Evolutionary conservation across 2,888 invertebrate genomes (phyloP).

Genomic region (Drosophila affinis): DNA sequence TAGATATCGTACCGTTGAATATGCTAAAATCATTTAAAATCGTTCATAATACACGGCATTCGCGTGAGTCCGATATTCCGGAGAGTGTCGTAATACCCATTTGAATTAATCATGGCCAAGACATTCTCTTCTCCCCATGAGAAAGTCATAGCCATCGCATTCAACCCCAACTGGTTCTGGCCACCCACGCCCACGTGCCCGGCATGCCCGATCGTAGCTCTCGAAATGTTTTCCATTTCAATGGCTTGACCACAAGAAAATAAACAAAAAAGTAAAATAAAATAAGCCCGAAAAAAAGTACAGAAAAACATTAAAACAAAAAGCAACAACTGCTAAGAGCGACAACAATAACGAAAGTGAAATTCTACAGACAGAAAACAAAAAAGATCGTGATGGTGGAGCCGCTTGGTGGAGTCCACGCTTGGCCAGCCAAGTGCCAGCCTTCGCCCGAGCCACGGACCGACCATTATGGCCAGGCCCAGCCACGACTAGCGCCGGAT

Average conservation of each 20-base stretch:
- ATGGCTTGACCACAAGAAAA: constrained; percentile 59
- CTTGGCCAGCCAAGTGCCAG: constrained; percentile 68
- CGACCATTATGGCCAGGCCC: constrained; percentile 35
- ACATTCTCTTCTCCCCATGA: constrained; percentile 11
- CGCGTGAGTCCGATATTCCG: neutral
- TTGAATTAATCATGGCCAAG: constrained; percentile 44
- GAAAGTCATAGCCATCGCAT: constrained; percentile 34
- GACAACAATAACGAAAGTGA: constrained; percentile 72
- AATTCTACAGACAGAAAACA: constrained; percentile 66
- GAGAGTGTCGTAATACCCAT: constrained; percentile 39
- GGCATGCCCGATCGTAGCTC: constrained; percentile 53
- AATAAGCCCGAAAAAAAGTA: constrained; percentile 34
- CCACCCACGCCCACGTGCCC: constrained; percentile 69
- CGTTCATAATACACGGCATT: constrained; percentile 35
- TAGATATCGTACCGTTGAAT: constrained; percentile 43
- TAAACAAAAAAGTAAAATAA: constrained; percentile 41
- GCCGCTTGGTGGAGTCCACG: constrained; percentile 50
- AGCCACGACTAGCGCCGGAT: constrained; percentile 32
- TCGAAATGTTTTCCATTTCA: constrained; percentile 70
- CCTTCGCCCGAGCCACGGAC: constrained; percentile 53
- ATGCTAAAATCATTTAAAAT: constrained; percentile 63
- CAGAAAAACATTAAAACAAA: constrained; percentile 51
- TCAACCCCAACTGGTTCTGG: constrained; percentile 32
- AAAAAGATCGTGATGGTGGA: constrained; percentile 56
- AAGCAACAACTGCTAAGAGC: constrained; percentile 36